These are phyloP conservation scores for Cephalopachus bancanus DNA, from an alignment of 2,797 vertebrate species.

Conservation along the genomic window DNA sequence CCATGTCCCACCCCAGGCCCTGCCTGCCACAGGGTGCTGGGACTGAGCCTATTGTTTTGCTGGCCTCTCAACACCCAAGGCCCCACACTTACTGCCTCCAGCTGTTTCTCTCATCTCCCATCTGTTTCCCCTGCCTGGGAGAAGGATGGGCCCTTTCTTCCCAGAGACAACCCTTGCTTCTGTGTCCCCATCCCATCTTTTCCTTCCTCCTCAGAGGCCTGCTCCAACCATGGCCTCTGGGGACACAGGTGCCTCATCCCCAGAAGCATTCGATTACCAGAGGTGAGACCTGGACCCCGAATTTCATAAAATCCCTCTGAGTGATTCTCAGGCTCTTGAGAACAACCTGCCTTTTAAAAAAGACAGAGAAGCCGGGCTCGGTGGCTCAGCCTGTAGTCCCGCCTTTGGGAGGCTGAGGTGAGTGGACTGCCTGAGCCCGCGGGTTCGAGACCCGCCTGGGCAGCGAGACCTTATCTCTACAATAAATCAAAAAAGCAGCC, in stretches of 20 bases:
- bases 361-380: neutral
- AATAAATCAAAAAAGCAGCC: no score
- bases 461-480: no score
- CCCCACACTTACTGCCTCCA: fast-evolving
- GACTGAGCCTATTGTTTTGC: neutral
- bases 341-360: constrained; percentile 30
- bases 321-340: neutral
- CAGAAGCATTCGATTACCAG: neutral
- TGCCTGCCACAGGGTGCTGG: neutral
- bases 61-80: neutral
- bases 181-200: neutral
- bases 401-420: no score
- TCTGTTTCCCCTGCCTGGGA: neutral
- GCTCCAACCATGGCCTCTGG: neutral
- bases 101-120: neutral
- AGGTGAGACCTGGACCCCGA: neutral
- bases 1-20: no score
- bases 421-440: no score
- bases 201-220: neutral
- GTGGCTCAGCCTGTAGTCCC: no score
- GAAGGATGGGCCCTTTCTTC: neutral
- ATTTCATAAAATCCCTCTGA: constrained; percentile 7
- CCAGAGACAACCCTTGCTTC: neutral
- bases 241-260: fast-evolving
- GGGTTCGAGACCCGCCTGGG: no score